Evolutionary conservation across 2,888 invertebrate genomes (phyloP), one percentile per base, ranked within the genome.

Genomic region (Scaptomyza tumidula): DNA sequence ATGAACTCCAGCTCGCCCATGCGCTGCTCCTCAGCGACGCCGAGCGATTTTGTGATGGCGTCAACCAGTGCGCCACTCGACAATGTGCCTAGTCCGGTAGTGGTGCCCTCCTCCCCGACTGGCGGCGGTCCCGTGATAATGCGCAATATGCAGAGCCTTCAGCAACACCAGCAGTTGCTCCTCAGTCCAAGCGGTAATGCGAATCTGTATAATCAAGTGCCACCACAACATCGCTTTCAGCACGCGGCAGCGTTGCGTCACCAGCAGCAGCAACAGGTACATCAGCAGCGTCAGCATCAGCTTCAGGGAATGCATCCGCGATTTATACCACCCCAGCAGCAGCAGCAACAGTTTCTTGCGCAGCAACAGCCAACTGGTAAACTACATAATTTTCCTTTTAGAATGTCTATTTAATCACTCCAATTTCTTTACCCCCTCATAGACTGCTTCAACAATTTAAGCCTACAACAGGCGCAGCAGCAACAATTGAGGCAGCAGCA

Each of bases 101-200:
- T 80, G 64, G 79, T 91, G 83, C 88, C 91, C 81, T 90, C 91
- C 62, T 90, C 91, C 29, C 86, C 90, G 6, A 84, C 89, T 57
- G 73, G 84, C 9, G 71, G 62, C 53, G 65, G 74, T 10, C 45
- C 81, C 27, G 70, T 77, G 59, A 73, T 75, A 59, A 68, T 90
- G 74, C 85, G 90, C 16, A 83, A 71, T 55, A 71, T 90, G 49
- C 83, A 82, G 19, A 67, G 33, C 24, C 75, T 53, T 9, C 83
- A 84, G 37, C 76, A 69, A 11, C 82, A 84, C 9, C 82, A 88
- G 27, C 86, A 86, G 62, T 59, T 88, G 11, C 75, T 90, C 31
- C 77, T 89, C 5, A 91, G 88, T 75, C 90, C 91, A 16, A 88
- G 84, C 70, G 81, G 80, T 45, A 86, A 60, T 35, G 45, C 66